Percentiles rank a stretch among this genome's conserved stretches.
Conservation (phyloP, 1,140 invertebrate genomes). For the Scaptomyza graminum region DNA sequence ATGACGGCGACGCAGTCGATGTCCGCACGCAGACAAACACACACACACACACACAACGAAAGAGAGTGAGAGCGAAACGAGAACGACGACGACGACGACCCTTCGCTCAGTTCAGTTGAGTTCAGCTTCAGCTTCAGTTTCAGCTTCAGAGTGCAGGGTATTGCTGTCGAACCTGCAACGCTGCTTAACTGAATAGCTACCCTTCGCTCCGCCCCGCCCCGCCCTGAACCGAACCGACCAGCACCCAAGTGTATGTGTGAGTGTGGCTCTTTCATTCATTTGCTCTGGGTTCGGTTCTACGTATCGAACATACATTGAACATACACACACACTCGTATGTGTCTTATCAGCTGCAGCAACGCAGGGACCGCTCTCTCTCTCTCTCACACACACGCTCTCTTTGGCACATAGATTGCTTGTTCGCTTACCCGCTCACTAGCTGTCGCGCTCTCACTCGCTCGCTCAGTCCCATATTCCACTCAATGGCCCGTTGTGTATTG, state of each 20-base stretch:
- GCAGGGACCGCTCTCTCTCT: slow-evolving; percentile 38
- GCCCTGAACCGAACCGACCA: slow-evolving; percentile 29
- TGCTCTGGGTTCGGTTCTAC: slow-evolving; percentile 59
- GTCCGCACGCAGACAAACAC: slow-evolving; percentile 68
- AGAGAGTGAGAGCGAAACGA: slow-evolving; percentile 36
- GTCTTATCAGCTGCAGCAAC: slow-evolving; percentile 74
- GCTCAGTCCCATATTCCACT: slow-evolving; percentile 51
- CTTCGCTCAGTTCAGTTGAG: slow-evolving; percentile 38
- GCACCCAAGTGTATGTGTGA: slow-evolving; percentile 6
- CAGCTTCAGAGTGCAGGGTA: slow-evolving; percentile 37
- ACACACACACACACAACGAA: slow-evolving; percentile 5
- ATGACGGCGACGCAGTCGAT: slow-evolving; percentile 80
- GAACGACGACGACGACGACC: slow-evolving; percentile 43
- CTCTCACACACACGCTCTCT: slow-evolving; percentile 29
- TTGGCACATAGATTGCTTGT: slow-evolving; percentile 8
- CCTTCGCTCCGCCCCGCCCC: slow-evolving; percentile 26
- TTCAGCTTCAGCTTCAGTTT: slow-evolving; percentile 6
- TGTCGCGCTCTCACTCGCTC: slow-evolving; percentile 2
- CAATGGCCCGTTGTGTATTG: slow-evolving; percentile 74
- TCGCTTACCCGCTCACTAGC: slow-evolving; percentile 17
- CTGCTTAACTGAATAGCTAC: slow-evolving; percentile 18
- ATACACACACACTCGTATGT: slow-evolving; percentile 32
- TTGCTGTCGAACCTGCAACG: slow-evolving; percentile 47
- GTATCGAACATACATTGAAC: slow-evolving; percentile 83
- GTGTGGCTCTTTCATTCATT: slow-evolving; percentile 64